Conservation (phyloP, 2,888 invertebrate genomes). For the Aricia artaxerxes region DNA sequence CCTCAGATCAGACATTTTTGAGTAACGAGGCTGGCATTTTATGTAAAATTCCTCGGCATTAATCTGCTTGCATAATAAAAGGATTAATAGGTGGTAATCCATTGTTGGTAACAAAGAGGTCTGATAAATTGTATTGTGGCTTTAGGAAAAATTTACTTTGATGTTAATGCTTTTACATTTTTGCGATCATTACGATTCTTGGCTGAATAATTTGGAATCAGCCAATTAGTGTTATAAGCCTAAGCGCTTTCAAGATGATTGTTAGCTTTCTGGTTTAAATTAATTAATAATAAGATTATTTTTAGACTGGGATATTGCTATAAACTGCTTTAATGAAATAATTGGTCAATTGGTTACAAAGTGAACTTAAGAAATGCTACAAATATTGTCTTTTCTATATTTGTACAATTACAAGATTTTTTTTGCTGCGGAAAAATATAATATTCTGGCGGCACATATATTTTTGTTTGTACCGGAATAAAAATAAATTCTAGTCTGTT, state of each 20-base stretch:
- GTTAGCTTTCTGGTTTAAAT: background rate
- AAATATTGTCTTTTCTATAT: too few species aligned
- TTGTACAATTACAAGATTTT: too few species aligned
- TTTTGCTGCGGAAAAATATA: too few species aligned
- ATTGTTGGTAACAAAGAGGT: background rate
- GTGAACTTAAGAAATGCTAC: too few species aligned
- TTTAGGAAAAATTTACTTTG: constrained; percentile 5
- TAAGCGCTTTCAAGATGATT: background rate
- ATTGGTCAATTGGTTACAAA: too few species aligned
- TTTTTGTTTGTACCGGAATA: too few species aligned
- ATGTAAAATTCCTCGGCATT: background rate
- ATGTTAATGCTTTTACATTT: constrained; percentile 1
- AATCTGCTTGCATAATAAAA: constrained; percentile 9
- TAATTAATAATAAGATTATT: background rate
- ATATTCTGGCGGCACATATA: too few species aligned
- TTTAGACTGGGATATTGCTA: background rate
- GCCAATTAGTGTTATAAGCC: background rate
- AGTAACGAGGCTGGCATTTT: constrained; percentile 12
- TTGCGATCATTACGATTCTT: background rate
- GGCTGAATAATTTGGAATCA: background rate
- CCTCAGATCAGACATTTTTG: background rate
- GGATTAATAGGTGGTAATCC: constrained; percentile 21
- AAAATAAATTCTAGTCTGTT: too few species aligned
- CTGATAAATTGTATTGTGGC: constrained; percentile 18
- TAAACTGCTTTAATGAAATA: too few species aligned